Evolutionary conservation across 2,888 invertebrate species (phyloP), one percentile per base, ranked within the genome.

Genomic region (Drosophila austrosaltans): DNA sequence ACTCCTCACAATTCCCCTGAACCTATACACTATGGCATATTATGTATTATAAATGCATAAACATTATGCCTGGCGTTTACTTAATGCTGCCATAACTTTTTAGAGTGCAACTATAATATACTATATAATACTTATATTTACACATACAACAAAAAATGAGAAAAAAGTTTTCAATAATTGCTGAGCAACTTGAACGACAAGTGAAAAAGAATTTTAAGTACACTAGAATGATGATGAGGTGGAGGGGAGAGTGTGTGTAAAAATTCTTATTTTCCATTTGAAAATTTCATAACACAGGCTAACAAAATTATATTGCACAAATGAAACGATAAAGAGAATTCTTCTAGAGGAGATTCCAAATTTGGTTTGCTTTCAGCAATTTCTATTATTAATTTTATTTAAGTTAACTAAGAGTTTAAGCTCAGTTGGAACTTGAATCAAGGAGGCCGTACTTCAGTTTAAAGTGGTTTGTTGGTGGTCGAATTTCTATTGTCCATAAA

Each of bases 41-140:
- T 87, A 77, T 81, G 76, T 78, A 82, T 88, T 83, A 86, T 86
- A 82, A 80, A 83, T 86, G 87, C 89, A 88, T 86, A 82, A 88
- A 88, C 77, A 83, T 78, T 81, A 74, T 78, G 78, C 84, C 75
- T 66, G 81, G 65, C 87, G 84, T 87, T 88, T 87, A 83, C 89
- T 88, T 83, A 88, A 83, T 88, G 76, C 84, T 85, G 70, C 66
- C 75, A 76, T 76, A 88, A 74, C 86, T 86, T 74, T 65, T 74
- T 65, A 42, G 54, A 60, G 69, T 64, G 64, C 57, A 56, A 66
- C 42, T 53, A 22, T 44, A 22, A 25, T 48, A 66, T 56, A 62
- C 39, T 32, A 6, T 48, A 48, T 22, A 58, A 44, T 36, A 28
- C 28, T 16, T 16, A 16, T 16, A 44, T 44, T 7, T 44, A 57